Conservation (phyloP, 2,113 vertebrate genomes). For the Calyptomena viridis region DNA sequence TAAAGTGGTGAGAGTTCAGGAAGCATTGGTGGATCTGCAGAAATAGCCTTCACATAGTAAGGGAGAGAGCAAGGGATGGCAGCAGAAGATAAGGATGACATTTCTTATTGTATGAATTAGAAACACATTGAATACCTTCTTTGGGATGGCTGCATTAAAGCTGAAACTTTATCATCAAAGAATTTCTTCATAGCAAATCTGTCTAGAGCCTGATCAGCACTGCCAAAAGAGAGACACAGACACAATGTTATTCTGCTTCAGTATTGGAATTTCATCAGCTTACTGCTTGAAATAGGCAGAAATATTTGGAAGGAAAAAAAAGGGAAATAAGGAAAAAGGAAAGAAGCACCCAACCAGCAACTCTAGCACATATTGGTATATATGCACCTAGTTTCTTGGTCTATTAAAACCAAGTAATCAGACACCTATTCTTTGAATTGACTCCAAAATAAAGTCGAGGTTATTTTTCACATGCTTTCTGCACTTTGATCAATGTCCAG, state of each 20-base stretch:
- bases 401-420: not conserved
- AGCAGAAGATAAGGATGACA: not conserved
- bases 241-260: not conserved
- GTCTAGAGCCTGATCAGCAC: conserved; percentile 95
- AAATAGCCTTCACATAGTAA: not conserved
- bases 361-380: not conserved
- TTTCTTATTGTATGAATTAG: not conserved
- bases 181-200: conserved; percentile 99
- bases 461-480: not conserved
- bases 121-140: conserved; percentile 81
- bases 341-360: not conserved
- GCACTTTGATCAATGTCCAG: not conserved
- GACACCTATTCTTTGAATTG: not conserved
- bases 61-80: not conserved
- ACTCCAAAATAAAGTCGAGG: not conserved
- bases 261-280: not conserved
- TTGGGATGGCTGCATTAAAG: conserved; percentile 95
- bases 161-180: conserved; percentile 95
- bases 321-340: not conserved
- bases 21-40: not conserved
- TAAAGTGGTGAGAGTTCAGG: not conserved
- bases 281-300: not conserved
- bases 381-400: not conserved
- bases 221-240: conserved; percentile 60
- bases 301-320: not conserved